Percentiles rank a stretch among this genome's conserved stretches.
Evolutionary conservation across 2,888 invertebrate genomes (phyloP).

Genomic region (Lepidonotus clava): DNA sequence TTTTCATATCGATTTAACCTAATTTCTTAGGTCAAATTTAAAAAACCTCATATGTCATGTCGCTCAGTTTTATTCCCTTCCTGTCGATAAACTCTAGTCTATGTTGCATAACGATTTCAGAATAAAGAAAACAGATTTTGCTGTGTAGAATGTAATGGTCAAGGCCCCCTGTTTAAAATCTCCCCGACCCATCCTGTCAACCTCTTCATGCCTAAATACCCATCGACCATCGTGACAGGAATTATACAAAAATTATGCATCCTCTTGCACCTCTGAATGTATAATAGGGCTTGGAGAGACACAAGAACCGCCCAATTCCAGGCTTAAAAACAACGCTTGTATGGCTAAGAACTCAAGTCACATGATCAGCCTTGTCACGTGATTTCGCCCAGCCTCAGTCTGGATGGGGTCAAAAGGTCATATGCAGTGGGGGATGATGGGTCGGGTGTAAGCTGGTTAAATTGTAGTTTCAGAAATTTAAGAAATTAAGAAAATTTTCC

Average conservation of each 20-base stretch:
- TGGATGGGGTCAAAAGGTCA: background rate
- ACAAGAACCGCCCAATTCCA: background rate
- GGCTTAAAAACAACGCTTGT: background rate
- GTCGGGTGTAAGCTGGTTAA: background rate
- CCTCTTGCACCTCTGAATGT: background rate
- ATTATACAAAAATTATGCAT: background rate
- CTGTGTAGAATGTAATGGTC: too few relatives aligned
- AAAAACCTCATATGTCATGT: too few relatives aligned
- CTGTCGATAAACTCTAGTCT: too few relatives aligned
- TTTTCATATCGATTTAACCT: too few relatives aligned
- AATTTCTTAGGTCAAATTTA: too few relatives aligned
- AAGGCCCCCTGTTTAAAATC: too few relatives aligned
- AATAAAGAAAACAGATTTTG: too few relatives aligned
- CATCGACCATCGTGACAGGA: background rate
- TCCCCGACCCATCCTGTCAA: too few relatives aligned
- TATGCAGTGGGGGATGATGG: too few relatives aligned
- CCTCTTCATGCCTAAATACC: background rate
- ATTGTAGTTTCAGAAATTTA: background rate
- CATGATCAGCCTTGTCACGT: background rate
- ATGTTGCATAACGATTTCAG: too few relatives aligned
- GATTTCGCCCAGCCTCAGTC: background rate
- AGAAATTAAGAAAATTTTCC: too few relatives aligned
- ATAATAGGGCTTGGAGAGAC: background rate
- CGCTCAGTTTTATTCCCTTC: too few relatives aligned
- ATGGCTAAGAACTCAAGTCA: conserved; percentile 2